A percentile compares a stretch with the other conserved stretches of the same genome.
These are phyloP conservation scores for Malurus alboscapulatus DNA, from an alignment of 2,113 vertebrate species.

Conservation along the genomic window DNA sequence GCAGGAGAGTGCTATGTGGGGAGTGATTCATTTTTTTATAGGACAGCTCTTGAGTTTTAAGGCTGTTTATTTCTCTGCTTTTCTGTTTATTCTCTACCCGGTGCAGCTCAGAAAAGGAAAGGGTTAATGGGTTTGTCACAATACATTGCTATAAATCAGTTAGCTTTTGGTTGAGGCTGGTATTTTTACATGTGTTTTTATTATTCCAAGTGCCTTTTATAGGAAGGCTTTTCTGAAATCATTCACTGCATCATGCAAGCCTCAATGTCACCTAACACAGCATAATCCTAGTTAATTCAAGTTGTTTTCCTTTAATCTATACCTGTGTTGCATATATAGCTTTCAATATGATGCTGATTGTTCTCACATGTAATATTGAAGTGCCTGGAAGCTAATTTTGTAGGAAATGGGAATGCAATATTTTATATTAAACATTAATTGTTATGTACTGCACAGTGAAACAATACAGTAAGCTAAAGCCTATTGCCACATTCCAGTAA, in stretches of 20 bases:
- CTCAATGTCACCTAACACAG: neutral
- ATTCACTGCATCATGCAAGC: neutral
- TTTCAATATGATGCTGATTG: neutral
- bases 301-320: neutral
- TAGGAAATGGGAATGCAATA: neutral
- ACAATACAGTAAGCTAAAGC: neutral
- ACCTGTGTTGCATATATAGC: neutral
- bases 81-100: neutral
- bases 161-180: neutral
- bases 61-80: neutral
- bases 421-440: neutral
- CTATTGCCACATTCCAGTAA: neutral
- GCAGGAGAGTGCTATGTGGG: neutral
- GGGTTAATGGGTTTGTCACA: neutral
- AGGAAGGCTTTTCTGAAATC: neutral
- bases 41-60: neutral
- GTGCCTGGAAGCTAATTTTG: neutral
- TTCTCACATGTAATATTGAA: neutral
- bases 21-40: neutral
- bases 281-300: neutral
- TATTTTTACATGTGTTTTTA: neutral
- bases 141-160: neutral
- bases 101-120: neutral
- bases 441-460: neutral
- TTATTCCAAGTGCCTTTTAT: neutral